Percentiles rank a stretch among this genome's conserved stretches.
Evolutionary conservation across 2,113 vertebrate species (phyloP).

Genomic region (Syngnathus floridae): DNA sequence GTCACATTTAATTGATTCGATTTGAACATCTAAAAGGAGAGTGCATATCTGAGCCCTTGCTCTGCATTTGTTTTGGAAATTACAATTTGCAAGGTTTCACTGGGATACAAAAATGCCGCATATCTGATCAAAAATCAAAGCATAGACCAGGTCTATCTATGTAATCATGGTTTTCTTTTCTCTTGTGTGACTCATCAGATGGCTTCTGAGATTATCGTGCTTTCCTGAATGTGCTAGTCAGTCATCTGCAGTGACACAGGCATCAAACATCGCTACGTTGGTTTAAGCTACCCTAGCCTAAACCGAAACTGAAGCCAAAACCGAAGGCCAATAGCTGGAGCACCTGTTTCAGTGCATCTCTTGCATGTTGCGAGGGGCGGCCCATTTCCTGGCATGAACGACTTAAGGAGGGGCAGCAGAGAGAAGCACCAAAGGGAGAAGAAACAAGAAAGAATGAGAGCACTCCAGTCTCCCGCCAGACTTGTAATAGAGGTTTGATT

Average conservation of each 20-base stretch:
- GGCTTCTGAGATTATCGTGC: neutral
- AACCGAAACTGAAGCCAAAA: too few species aligned
- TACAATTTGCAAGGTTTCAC: neutral
- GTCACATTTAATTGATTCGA: too few species aligned
- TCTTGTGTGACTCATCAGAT: neutral
- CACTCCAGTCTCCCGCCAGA: constrained; percentile 54
- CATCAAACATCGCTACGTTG: neutral
- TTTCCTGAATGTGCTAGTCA: neutral
- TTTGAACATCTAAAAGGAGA: too few species aligned
- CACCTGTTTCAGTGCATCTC: neutral
- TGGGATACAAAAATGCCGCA: neutral
- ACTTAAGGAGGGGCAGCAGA: constrained; percentile 6
- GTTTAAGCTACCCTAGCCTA: neutral
- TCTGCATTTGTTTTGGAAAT: neutral
- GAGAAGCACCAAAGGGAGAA: constrained; percentile 17
- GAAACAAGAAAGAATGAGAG: constrained; percentile 29
- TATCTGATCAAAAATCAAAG: neutral
- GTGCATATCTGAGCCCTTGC: too few species aligned
- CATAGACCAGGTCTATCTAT: too few species aligned
- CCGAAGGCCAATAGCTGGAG: too few species aligned
- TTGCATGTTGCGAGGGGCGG: neutral
- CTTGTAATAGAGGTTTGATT: constrained; percentile 91
- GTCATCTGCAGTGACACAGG: neutral
- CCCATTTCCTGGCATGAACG: neutral
- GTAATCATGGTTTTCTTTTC: too few species aligned